These are phyloP conservation scores for Trichogramma dendrolimi DNA, from an alignment of 2,888 invertebrate species.

Conservation along the genomic window DNA sequence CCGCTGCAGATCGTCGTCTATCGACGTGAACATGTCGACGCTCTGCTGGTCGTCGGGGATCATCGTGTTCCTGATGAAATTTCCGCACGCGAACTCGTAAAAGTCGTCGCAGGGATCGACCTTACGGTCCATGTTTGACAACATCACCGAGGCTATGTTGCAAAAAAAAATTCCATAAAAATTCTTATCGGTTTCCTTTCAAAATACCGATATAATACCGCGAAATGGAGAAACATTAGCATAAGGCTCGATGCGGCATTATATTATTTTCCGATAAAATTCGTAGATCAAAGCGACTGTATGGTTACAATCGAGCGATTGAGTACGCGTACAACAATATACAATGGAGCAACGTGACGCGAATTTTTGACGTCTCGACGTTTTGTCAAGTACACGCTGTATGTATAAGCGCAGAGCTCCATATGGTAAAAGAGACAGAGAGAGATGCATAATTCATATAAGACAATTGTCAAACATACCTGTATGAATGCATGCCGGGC, in stretches of 20 bases:
- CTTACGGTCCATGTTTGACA: conserved; percentile 66
- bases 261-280: too few species aligned
- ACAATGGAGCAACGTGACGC: too few species aligned
- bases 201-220: background rate
- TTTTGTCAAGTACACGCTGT: too few species aligned
- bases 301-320: too few species aligned
- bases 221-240: too few species aligned
- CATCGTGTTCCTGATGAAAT: conserved; percentile 64
- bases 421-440: too few species aligned
- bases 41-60: conserved; percentile 78
- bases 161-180: conserved; percentile 60
- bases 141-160: conserved; percentile 63
- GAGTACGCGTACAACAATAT: too few species aligned
- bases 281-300: too few species aligned
- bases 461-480: conserved; percentile 50
- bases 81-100: conserved; percentile 72
- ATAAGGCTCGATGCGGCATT: too few species aligned
- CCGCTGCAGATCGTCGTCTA: conserved; percentile 72
- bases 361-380: too few species aligned
- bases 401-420: too few species aligned
- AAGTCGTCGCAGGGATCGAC: conserved; percentile 76
- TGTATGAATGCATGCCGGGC: conserved; percentile 74
- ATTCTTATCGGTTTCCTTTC: background rate
- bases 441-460: background rate
- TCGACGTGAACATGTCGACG: conserved; percentile 71